A percentile compares a stretch with the other conserved stretches of the same genome.
phyloP scores from a whole-genome alignment of 1,140 invertebrate species.

The Atta cephalotes region DNA sequence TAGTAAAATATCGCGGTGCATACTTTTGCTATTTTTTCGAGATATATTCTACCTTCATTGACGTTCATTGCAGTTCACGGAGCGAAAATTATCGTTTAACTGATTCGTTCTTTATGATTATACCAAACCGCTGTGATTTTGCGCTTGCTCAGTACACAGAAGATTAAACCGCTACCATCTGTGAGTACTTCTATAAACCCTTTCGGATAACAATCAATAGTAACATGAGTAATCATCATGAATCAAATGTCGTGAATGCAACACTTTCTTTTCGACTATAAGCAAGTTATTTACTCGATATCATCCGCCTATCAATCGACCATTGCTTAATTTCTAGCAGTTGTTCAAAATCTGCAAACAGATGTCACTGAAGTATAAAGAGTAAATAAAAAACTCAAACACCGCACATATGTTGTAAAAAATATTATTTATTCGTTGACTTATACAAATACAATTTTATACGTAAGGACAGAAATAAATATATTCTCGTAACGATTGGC shows the following conservation, averaged over 20 bases:
- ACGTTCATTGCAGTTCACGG: conserved; percentile 6
- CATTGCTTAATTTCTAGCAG: background rate
- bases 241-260: background rate
- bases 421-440: conserved; percentile 63
- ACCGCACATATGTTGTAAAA: conserved; percentile 9
- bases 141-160: conserved; percentile 38
- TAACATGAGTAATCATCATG: background rate
- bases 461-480: conserved; percentile 43
- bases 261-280: background rate
- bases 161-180: conserved; percentile 10
- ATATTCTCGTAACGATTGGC: background rate
- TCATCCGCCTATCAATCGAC: background rate
- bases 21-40: background rate
- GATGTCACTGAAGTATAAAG: conserved; percentile 17
- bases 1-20: background rate
- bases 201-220: conserved; percentile 44
- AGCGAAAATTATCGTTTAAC: conserved; percentile 18
- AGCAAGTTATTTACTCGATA: background rate
- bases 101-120: conserved; percentile 7
- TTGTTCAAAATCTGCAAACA: background rate
- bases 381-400: background rate
- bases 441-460: conserved; percentile 36
- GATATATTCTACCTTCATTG: conserved; percentile 15
- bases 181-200: background rate
- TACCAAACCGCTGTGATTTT: background rate